Evolutionary conservation across 2,113 vertebrate genomes (phyloP).

Genomic region (Actinemys pallida): DNA sequence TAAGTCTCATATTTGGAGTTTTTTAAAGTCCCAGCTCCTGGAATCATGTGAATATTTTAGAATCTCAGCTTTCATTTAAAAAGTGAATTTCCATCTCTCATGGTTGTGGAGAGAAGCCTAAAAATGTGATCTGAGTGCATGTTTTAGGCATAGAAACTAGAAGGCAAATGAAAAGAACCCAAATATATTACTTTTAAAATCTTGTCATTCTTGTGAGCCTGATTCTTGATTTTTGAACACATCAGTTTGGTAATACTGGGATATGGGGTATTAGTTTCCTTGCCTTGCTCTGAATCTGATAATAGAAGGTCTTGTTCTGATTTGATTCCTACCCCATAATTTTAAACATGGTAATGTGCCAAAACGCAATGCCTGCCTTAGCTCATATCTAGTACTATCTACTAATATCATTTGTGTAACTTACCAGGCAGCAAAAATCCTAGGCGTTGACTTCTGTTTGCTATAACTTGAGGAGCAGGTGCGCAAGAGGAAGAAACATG

Average conservation of each 20-base stretch:
- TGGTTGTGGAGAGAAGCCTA: not conserved
- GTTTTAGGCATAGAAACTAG: not conserved
- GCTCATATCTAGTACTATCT: not conserved
- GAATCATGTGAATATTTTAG: too few relatives aligned
- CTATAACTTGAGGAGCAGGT: not conserved
- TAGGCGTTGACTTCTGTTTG: not conserved
- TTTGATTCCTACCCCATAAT: not conserved
- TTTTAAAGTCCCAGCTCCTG: not conserved
- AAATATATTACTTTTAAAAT: not conserved
- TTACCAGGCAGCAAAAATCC: not conserved
- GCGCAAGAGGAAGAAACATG: not conserved
- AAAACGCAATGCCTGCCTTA: not conserved
- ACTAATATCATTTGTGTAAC: not conserved
- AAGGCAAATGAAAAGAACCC: not conserved
- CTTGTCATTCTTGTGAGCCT: not conserved
- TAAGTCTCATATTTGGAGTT: not conserved
- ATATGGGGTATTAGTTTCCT: not conserved
- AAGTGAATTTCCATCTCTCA: not conserved
- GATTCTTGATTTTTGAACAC: not conserved
- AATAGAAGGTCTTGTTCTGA: not conserved
- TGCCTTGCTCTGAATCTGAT: not conserved
- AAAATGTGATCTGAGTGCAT: not conserved
- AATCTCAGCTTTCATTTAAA: not conserved
- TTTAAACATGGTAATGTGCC: not conserved
- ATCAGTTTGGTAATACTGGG: not conserved